Evolutionary conservation across 53 echinoderm and acorn worm genomes (phyloP), one percentile per base, ranked within the genome.

Genomic region (Henricia sp.): DNA sequence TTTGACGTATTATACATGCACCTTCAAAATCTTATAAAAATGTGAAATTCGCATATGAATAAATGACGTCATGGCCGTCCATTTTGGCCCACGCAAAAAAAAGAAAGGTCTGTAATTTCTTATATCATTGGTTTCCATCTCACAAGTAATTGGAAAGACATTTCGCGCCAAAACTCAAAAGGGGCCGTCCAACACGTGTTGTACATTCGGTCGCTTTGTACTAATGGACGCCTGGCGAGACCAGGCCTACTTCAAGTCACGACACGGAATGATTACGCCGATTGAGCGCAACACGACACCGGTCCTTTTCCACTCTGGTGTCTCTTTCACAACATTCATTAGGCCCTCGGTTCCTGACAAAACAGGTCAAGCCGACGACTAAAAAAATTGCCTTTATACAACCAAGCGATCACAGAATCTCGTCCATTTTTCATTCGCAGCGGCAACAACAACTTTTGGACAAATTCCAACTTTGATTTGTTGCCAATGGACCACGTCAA

Each of bases 291-390:
- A 60, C 33, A 19, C 11, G 62, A 60, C 33, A 28, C 20, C 62
- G 33, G 17, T 34, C 62, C 29, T 34, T 60, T 9, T 32, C 13
- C 24, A 29, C 33, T 60, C 62, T 10, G 29, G 32, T 4, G n/a
- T 20, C 62, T 10, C 62, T 30, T 53, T 53, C 16, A 6, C 29
- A 2, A 34, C 62, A 27, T 60, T 60, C 62, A 60, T 60, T 60
- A 60, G 62, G 5, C 62, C 17, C 11, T 28, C 13, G 6, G 58
- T 58, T 26, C 1, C 53, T 9, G n/a, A 26, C 14, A 19, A 60
- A 60, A 60, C 33, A 17, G 62, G 62, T 60, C 62, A 60, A 30
- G 62, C 12, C 33, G 62, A 32, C 33, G 32, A 60, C 32, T 60
- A 33, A 19, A 32, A 17, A n/a, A 64, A 64, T 64, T 64, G 64